Base-by-base conservation (phyloP, 2,888 invertebrate genomes). In the Ctena decussata region DNA sequence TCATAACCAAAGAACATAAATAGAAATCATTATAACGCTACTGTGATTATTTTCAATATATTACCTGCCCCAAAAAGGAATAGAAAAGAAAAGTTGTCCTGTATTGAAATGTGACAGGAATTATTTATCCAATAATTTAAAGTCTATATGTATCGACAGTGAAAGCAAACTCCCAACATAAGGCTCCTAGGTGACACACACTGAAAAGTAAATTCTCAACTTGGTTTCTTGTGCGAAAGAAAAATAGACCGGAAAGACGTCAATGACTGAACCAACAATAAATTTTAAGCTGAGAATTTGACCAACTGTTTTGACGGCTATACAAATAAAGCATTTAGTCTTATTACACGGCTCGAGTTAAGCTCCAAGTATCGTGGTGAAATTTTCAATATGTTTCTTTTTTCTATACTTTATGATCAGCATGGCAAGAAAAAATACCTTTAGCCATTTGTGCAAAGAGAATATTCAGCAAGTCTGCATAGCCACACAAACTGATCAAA, bases 321-420 rank as follows among this genome's bases (percentile, higher is more conserved):
- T 65, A 35, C 65, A 65, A 65, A 65, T 65, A 65, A 46, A 46
- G n/a, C n/a, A n/a, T n/a, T n/a, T n/a, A n/a, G n/a, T n/a, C n/a
- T n/a, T n/a, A n/a, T n/a, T n/a, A n/a, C n/a, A n/a, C n/a, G n/a
- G n/a, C n/a, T n/a, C n/a, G n/a, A n/a, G n/a, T n/a, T n/a, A n/a
- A n/a, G n/a, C n/a, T n/a, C n/a, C n/a, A n/a, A n/a, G n/a, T n/a
- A n/a, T n/a, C n/a, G n/a, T n/a, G n/a, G n/a, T n/a, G n/a, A n/a
- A n/a, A n/a, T n/a, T n/a, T n/a, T n/a, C n/a, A n/a, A n/a, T n/a
- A n/a, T n/a, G n/a, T n/a, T n/a, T n/a, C n/a, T n/a, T n/a, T n/a
- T n/a, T n/a, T n/a, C n/a, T n/a, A n/a, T n/a, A n/a, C n/a, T n/a
- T n/a, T n/a, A n/a, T n/a, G n/a, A n/a, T n/a, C n/a, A n/a, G n/a